phyloP scores from a whole-genome alignment of 2,797 vertebrate species.

The Aeoliscus strigatus region DNA sequence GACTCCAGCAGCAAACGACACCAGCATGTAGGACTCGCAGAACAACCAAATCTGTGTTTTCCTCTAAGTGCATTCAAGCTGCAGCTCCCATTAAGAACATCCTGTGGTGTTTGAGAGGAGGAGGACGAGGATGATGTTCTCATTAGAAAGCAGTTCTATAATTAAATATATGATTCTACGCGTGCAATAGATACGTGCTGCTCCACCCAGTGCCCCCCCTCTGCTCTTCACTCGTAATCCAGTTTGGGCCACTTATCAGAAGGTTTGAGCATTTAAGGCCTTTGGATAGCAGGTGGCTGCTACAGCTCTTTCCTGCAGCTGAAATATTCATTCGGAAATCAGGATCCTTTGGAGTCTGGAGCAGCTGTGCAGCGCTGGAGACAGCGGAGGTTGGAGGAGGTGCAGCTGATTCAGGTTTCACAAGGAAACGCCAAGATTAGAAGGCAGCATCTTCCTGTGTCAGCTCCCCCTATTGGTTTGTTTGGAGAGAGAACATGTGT shows the following conservation, averaged over 20 bases:
- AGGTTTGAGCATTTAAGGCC: slow-evolving; percentile 22
- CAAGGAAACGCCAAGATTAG: too few species aligned
- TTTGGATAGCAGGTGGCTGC: slow-evolving; percentile 32
- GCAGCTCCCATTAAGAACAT: background rate
- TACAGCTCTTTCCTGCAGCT: slow-evolving; percentile 27
- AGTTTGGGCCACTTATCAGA: slow-evolving; percentile 19
- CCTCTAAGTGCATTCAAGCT: background rate
- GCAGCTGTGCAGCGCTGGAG: slow-evolving; percentile 22
- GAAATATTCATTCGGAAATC: slow-evolving; percentile 60
- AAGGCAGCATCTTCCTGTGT: background rate
- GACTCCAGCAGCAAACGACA: too few species aligned
- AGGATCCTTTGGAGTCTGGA: slow-evolving; percentile 11
- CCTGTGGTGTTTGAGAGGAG: background rate
- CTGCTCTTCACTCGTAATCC: slow-evolving; percentile 25
- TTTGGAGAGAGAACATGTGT: slow-evolving; percentile 4
- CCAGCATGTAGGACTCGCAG: too few species aligned
- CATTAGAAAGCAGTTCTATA: slow-evolving; percentile 9
- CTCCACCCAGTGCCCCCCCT: background rate
- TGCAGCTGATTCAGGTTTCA: slow-evolving; percentile 4
- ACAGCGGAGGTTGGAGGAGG: slow-evolving; percentile 23
- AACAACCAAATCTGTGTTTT: slow-evolving; percentile 10
- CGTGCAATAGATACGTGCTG: background rate
- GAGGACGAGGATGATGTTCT: slow-evolving; percentile 1
- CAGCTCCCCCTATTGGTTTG: slow-evolving; percentile 14
- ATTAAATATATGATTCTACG: slow-evolving; percentile 14